phyloP scores from a whole-genome alignment of 2,888 invertebrate species.

The Hypolimnas misippus region DNA sequence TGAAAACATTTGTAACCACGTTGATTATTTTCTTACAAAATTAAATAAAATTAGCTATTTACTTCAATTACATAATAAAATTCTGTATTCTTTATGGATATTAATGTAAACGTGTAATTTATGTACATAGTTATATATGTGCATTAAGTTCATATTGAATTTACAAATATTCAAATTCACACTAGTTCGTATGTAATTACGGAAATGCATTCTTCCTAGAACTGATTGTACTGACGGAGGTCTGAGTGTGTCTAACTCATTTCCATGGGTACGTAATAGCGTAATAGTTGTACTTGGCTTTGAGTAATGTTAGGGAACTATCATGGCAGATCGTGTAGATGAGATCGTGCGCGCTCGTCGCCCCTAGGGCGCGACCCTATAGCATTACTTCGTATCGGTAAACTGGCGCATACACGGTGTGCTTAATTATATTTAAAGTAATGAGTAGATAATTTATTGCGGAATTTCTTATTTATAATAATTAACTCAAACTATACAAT shows the following conservation, averaged over 20 bases:
- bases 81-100: too few species aligned
- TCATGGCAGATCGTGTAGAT: constrained; percentile 55
- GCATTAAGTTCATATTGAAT: background rate
- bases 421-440: constrained; percentile 32
- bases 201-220: constrained; percentile 23
- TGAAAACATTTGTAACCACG: too few species aligned
- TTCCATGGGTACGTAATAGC: constrained; percentile 32
- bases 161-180: constrained; percentile 6
- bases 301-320: constrained; percentile 58
- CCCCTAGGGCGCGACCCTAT: constrained; percentile 54
- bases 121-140: too few species aligned
- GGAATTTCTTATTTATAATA: background rate
- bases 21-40: too few species aligned
- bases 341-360: constrained; percentile 60
- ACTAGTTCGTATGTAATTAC: constrained; percentile 9
- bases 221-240: constrained; percentile 16
- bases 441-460: too few species aligned
- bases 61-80: too few species aligned
- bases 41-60: too few species aligned
- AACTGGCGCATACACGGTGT: constrained; percentile 34
- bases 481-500: too few species aligned
- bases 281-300: constrained; percentile 37
- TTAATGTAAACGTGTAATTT: too few species aligned
- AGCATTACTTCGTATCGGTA: constrained; percentile 32
- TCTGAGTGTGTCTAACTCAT: constrained; percentile 32